Evolutionary conservation across 2,888 invertebrate species (phyloP), one percentile per base, ranked within the genome.

Genomic region (Drosophila villosipedis): DNA sequence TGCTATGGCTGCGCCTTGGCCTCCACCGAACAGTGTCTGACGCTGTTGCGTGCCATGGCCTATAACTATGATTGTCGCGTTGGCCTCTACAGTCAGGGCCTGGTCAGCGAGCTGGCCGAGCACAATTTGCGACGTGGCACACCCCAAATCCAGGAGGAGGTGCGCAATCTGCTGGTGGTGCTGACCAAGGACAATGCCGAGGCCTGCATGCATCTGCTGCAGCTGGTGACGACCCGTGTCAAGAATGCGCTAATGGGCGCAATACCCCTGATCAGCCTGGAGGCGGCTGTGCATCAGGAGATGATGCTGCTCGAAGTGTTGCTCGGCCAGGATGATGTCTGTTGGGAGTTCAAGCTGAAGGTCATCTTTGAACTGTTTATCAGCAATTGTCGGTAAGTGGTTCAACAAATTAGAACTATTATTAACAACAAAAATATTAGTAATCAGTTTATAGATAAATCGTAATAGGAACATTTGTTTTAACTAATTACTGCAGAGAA

Each of bases 11-110:
- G 97, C 91, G 97, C 98, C 3, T 95, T 97, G 65, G 96, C 99
- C 3, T 97, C 98, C 49, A 97, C 98, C 0, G 98, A 98, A 92
- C 98, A 98, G 92, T 99, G 99, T 92, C 95, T 99, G 37, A 98
- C 98, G 0, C 94, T 99, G 53, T 94, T 99, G 59, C 95, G 98
- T 49, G 98, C 98, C 39, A 94, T 99, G 82, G 98, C 98, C 7
- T 97, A 96, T 9, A 96, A 96, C 88, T 94, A 95, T 2, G 95
- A 95, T 5, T 96, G 97, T 33, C 95, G 97, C 68, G 94, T 96
- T 72, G 95, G 96, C 0, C 94, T 98, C 4, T 97, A 97, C 89
- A 95, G 96, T 57, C 96, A 97, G 93, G 98, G 98, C 0, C 94
- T 99, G 35, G 97, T 99, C 28, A 96, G 97, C 85, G 98, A 98